Percentiles rank a stretch among this genome's conserved stretches.
Conservation (phyloP, 2,888 invertebrate species). For the Rhabditophanes sp. region DNA sequence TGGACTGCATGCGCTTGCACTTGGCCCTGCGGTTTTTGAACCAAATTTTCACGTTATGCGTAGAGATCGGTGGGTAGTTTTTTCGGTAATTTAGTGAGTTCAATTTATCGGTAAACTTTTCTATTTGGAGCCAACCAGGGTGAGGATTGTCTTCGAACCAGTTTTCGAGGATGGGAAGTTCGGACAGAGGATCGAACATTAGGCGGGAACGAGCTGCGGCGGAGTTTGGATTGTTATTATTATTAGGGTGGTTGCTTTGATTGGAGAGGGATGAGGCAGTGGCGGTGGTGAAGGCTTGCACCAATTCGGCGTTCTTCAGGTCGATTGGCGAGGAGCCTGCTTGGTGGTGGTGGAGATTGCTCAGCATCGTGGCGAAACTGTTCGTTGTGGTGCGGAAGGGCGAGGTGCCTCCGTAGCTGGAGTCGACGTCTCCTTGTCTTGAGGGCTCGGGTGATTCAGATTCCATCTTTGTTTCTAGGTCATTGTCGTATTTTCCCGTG, state of each 20-base stretch:
- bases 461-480: slow-evolving; percentile 3
- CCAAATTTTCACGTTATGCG: slow-evolving; percentile 99
- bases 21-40: slow-evolving; percentile 81
- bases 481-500: slow-evolving; percentile 14
- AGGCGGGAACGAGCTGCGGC: slow-evolving; percentile 64
- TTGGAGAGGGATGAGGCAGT: slow-evolving; percentile 1
- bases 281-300: neutral
- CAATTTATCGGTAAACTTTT: slow-evolving; percentile 89
- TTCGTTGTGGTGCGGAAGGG: no score
- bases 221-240: no score
- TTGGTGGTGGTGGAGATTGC: neutral
- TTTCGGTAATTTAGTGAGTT: slow-evolving; percentile 91
- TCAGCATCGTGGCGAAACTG: slow-evolving; percentile 6
- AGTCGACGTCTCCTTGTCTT: neutral
- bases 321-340: slow-evolving; percentile 6
- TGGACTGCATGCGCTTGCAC: slow-evolving; percentile 63
- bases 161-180: slow-evolving; percentile 54
- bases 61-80: slow-evolving; percentile 92
- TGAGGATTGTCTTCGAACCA: slow-evolving; percentile 97
- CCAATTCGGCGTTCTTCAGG: slow-evolving; percentile 5
- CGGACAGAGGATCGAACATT: slow-evolving; percentile 95
- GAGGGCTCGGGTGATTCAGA: neutral
- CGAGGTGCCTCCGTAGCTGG: no score
- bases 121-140: slow-evolving; percentile 87
- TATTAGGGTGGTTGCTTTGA: no score